These are phyloP conservation scores for Psophia crepitans DNA, from an alignment of 2,113 vertebrate genomes.

Conservation along the genomic window DNA sequence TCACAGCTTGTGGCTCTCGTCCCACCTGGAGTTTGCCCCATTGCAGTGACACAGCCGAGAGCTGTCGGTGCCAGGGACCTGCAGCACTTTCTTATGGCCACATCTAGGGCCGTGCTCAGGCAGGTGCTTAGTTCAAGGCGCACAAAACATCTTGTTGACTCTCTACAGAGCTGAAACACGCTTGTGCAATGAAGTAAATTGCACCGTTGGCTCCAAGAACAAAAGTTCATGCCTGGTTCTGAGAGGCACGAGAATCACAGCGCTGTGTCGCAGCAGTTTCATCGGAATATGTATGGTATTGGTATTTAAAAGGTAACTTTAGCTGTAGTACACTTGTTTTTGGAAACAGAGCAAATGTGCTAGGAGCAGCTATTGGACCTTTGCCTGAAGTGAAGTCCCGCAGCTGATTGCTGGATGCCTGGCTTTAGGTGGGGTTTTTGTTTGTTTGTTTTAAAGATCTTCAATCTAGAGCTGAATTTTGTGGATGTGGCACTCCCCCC, in stretches of 20 bases:
- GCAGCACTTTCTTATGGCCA: background rate
- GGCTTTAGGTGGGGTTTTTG: background rate
- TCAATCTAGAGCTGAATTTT: background rate
- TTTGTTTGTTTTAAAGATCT: background rate
- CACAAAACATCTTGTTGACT: background rate
- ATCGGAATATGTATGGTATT: background rate
- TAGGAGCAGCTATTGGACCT: background rate
- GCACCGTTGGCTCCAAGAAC: background rate
- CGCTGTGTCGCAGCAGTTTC: background rate
- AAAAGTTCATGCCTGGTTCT: background rate
- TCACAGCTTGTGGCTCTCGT: background rate
- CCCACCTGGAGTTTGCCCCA: fast-evolving
- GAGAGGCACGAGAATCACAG: background rate
- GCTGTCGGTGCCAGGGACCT: background rate
- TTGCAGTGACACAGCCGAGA: background rate
- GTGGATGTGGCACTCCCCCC: no score
- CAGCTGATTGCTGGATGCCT: background rate
- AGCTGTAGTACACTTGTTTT: background rate
- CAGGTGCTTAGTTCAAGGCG: background rate
- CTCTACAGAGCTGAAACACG: background rate
- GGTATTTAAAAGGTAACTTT: background rate
- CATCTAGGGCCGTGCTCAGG: background rate
- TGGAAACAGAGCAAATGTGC: background rate
- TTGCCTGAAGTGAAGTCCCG: background rate
- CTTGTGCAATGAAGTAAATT: background rate